Conservation (phyloP, 2,113 vertebrate species). For the Strix uralensis region DNA sequence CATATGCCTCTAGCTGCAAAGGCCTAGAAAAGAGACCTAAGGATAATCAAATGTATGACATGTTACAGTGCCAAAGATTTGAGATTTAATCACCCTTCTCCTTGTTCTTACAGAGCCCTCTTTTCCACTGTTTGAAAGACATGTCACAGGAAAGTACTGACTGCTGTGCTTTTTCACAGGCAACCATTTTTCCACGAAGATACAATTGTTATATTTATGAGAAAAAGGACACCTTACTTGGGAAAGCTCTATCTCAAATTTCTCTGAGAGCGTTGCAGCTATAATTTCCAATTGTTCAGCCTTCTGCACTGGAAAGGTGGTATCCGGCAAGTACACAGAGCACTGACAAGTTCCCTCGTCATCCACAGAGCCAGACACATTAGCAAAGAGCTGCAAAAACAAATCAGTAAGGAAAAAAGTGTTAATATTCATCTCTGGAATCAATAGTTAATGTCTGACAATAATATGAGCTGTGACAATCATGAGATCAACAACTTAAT, state of each 20-base stretch:
- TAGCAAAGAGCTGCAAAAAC: conserved; percentile 65
- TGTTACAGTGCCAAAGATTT: not conserved
- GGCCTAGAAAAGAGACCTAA: not conserved
- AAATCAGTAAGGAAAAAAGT: not conserved
- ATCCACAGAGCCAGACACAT: conserved; percentile 63
- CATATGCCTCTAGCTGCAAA: not conserved
- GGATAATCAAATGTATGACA: not conserved
- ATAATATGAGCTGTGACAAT: not conserved
- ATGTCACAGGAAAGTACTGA: not conserved
- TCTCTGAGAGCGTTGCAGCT: conserved; percentile 15
- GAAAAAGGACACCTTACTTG: conserved; percentile 69
- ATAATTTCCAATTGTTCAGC: conserved; percentile 66
- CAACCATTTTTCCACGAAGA: not conserved
- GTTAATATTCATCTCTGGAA: not conserved
- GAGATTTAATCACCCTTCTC: not conserved
- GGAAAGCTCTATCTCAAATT: conserved; percentile 71
- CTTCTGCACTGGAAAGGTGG: conserved; percentile 70
- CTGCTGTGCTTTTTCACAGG: not conserved
- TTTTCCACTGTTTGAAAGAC: not conserved
- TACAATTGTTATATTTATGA: not conserved
- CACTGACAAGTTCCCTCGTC: conserved; percentile 67
- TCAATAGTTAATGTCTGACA: not conserved
- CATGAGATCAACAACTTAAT: not conserved
- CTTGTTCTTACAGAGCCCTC: not conserved
- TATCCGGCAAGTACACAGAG: conserved; percentile 68